Evolutionary conservation across 2,888 invertebrate species (phyloP).

Genomic region (Bombyx huttoni): DNA sequence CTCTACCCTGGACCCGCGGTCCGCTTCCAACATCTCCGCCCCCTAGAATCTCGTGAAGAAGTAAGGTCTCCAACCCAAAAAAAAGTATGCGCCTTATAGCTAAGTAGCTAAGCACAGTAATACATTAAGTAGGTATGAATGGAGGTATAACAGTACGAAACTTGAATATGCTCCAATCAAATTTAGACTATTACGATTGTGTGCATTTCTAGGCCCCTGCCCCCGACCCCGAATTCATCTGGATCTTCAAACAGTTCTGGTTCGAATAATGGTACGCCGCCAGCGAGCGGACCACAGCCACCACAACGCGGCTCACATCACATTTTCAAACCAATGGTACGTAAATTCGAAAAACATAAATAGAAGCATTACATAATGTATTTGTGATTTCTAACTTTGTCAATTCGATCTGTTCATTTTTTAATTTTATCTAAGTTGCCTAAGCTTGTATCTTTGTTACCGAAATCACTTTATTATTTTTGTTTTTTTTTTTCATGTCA

Average conservation of each 20-base stretch:
- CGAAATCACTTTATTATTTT: conserved; percentile 45
- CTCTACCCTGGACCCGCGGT: too few species aligned
- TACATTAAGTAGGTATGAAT: too few species aligned
- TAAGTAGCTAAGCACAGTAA: too few species aligned
- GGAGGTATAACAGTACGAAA: too few species aligned
- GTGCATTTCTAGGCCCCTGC: conserved; percentile 76
- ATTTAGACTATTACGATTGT: too few species aligned
- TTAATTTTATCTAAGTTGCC: neutral
- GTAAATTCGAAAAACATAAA: conserved; percentile 4
- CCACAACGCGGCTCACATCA: conserved; percentile 88
- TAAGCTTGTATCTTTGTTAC: conserved; percentile 9
- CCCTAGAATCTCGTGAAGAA: too few species aligned
- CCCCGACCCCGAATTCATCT: conserved; percentile 84
- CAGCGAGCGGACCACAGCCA: conserved; percentile 72
- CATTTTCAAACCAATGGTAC: conserved; percentile 90
- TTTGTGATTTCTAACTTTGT: conserved; percentile 13
- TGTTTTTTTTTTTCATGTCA: conserved; percentile 64
- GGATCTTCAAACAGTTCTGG: conserved; percentile 74
- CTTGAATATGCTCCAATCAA: too few species aligned
- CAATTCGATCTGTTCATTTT: neutral
- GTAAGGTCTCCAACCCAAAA: too few species aligned
- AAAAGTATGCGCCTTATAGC: too few species aligned
- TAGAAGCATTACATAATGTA: conserved; percentile 26
- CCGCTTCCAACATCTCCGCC: too few species aligned
- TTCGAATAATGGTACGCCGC: conserved; percentile 68